Conservation (phyloP, 2,888 invertebrate species). For the Drosophila birchii region DNA sequence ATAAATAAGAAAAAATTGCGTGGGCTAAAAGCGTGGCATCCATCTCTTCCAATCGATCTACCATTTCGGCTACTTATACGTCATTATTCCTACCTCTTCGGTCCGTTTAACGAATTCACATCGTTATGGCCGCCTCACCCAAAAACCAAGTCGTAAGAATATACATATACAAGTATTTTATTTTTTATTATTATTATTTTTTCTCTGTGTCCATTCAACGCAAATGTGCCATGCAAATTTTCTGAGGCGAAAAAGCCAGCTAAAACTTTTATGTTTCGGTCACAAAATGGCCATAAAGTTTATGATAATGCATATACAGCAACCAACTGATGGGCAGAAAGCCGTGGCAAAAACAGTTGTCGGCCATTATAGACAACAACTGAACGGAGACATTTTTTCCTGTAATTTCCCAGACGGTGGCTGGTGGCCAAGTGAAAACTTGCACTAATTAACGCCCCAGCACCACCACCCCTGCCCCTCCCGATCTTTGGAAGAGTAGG, state of each 20-base stretch:
- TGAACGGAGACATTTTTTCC: conserved; percentile 42
- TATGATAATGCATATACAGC: conserved; percentile 58
- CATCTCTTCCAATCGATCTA: conserved; percentile 26
- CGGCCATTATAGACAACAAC: conserved; percentile 29
- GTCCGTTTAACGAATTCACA: conserved; percentile 24
- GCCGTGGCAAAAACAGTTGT: conserved; percentile 24
- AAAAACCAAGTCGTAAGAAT: conserved; percentile 25
- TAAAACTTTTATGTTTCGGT: conserved; percentile 52
- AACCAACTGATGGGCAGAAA: conserved; percentile 17
- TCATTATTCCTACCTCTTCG: conserved; percentile 16
- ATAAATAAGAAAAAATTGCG: conserved; percentile 1
- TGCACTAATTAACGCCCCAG: conserved; percentile 68
- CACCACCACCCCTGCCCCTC: not conserved
- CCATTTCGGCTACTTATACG: conserved; percentile 30
- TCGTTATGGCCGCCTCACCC: conserved; percentile 30
- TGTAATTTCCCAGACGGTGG: conserved; percentile 45
- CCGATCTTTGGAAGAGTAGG: conserved; percentile 18
- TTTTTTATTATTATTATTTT: conserved; percentile 13
- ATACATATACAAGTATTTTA: conserved; percentile 24
- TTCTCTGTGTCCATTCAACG: conserved; percentile 21
- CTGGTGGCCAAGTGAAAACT: conserved; percentile 65
- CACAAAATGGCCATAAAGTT: conserved; percentile 77
- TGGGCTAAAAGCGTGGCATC: conserved; percentile 33
- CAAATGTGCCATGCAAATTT: conserved; percentile 51
- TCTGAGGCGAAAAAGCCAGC: conserved; percentile 13